Base-by-base conservation (phyloP, 2,888 invertebrate genomes). In the Drosophila mulleri region DNA sequence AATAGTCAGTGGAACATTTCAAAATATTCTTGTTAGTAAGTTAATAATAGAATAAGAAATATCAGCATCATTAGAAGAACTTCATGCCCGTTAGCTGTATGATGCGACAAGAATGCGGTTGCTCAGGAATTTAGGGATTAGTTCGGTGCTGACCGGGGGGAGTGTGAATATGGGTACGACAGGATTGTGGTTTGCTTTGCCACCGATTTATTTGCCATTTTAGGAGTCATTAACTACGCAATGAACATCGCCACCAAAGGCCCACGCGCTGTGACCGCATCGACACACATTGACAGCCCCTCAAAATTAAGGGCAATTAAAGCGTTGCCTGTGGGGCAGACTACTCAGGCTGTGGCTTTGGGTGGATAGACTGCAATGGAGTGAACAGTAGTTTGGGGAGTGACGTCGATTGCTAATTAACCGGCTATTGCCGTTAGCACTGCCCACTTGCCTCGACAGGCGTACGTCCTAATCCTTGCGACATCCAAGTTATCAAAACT, bases 131-230 rank as follows among this genome's bases (percentile, higher is more conserved):
- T 20, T 20, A 14, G 9, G 23, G 23, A 8, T 45, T 16, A 7
- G 9, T 20, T 37, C 37, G 8, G 20, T 5, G 20, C 7, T 23
- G 47, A 9, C 2, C 9, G 14, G 18, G 26, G 12, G 12, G 12
- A 32, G 12, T 29, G 54, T 41, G 12, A 44, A 20, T 32, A 39
- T 48, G 45, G 7, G 8, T 23, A 16, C 39, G 37, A 59, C 56
- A 44, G 62, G 61, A 16, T 39, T 77, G 73, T 41, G 73, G 73
- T 77, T 56, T 59, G 32, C 48, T 45, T 68, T 47, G 42, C 67
- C 62, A 67, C 67, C 66, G 58, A 78, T 78, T 75, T 67, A 75
- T 78, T 78, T 78, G 52, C 75, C 50, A 67, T 66, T 78, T 75
- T 66, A 75, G 78, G 72, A 72, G 56, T 69, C 66, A 78, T 78